Evolutionary conservation across 2,888 invertebrate genomes (phyloP).

Genomic region (Parascotia fuliginaria): DNA sequence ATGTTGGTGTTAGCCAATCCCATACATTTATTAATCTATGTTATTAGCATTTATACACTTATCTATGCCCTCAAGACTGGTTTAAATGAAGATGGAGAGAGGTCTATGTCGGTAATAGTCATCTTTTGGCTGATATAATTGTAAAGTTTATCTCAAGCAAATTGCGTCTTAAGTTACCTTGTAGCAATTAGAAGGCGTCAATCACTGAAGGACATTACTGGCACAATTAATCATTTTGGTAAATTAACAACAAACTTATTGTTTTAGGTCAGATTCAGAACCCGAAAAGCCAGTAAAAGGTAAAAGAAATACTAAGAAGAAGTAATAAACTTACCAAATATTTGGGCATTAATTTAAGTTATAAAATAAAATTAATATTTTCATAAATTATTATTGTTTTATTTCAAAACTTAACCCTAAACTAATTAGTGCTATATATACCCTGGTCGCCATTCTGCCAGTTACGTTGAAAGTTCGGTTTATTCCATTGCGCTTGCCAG

Average conservation of each 20-base stretch:
- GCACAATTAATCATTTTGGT: too few species aligned
- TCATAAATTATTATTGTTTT: conserved; percentile 14
- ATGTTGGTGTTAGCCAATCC: too few species aligned
- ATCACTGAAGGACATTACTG: too few species aligned
- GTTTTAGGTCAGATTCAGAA: conserved; percentile 71
- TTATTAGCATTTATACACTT: too few species aligned
- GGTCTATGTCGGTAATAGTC: too few species aligned
- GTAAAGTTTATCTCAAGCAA: too few species aligned
- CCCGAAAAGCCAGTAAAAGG: conserved; percentile 61
- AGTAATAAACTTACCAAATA: conserved; percentile 39
- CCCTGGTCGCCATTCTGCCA: conserved; percentile 32
- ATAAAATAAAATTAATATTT: conserved; percentile 17
- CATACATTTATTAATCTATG: too few species aligned
- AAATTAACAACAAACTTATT: neutral
- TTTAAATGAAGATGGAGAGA: too few species aligned
- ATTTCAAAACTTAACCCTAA: conserved; percentile 6
- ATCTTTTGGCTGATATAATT: too few species aligned
- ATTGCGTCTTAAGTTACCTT: too few species aligned
- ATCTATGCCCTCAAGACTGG: too few species aligned
- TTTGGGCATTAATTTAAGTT: neutral
- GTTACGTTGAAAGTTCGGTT: conserved; percentile 26
- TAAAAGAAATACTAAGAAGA: conserved; percentile 64
- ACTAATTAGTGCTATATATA: neutral
- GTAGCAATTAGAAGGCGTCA: too few species aligned
- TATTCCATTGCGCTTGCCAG: conserved; percentile 50